Evolutionary conservation across 2,888 invertebrate genomes (phyloP).

Genomic region (Dendrolimus houi): DNA sequence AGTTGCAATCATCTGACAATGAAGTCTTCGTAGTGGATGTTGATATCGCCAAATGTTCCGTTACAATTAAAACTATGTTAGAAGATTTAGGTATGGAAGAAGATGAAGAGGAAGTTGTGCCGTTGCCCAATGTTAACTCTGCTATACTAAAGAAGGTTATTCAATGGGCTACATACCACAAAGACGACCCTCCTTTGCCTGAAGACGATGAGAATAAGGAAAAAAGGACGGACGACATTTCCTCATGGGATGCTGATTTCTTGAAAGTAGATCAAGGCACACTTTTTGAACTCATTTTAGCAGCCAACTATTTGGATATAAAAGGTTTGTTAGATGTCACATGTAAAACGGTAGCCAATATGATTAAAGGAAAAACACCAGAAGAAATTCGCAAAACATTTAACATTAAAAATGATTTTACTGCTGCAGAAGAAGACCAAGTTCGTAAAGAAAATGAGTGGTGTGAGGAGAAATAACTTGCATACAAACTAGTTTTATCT

Average conservation of each 20-base stretch:
- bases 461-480: constrained; percentile 88
- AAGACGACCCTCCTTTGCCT: constrained; percentile 96
- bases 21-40: constrained; percentile 97
- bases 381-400: constrained; percentile 98
- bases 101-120: constrained; percentile 95
- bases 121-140: constrained; percentile 97
- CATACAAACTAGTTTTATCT: constrained; percentile 3
- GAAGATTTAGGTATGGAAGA: constrained; percentile 95
- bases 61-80: constrained; percentile 98
- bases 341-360: constrained; percentile 98
- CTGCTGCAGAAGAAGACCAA: constrained; percentile 97
- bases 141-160: constrained; percentile 96
- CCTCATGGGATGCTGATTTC: constrained; percentile 99
- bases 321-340: constrained; percentile 97
- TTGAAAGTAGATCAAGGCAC: constrained; percentile 99
- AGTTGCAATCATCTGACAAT: constrained; percentile 95
- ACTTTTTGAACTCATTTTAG: constrained; percentile 95
- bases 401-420: constrained; percentile 97
- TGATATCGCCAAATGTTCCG: constrained; percentile 97
- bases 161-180: constrained; percentile 95
- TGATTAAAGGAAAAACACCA: constrained; percentile 99
- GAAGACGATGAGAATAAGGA: constrained; percentile 99
- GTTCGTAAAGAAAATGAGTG: constrained; percentile 97
- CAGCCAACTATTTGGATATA: constrained; percentile 97
- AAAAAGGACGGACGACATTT: constrained; percentile 99